These are phyloP conservation scores for Pangasius larnaudii DNA, from an alignment of 2,797 vertebrate species.

Conservation along the genomic window DNA sequence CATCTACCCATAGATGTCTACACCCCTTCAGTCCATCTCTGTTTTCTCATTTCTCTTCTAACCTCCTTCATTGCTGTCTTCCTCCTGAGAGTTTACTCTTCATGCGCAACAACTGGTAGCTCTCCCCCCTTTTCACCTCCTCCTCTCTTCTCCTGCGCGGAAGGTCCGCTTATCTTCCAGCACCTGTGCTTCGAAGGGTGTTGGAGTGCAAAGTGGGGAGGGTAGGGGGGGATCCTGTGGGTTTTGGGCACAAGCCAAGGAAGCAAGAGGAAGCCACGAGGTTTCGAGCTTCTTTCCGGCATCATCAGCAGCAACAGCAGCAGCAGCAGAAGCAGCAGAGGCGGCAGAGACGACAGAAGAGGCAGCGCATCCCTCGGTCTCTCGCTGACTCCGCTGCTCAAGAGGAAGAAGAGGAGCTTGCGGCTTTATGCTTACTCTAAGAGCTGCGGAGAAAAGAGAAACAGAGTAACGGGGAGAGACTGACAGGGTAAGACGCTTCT, in stretches of 20 bases:
- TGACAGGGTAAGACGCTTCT: conserved; percentile 83
- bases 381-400: conserved; percentile 19
- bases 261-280: conserved; percentile 43
- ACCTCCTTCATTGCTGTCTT: conserved; percentile 47
- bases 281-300: conserved; percentile 40
- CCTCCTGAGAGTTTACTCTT: conserved; percentile 53
- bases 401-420: conserved; percentile 33
- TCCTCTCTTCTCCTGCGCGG: conserved; percentile 35
- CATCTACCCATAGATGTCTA: conserved; percentile 16
- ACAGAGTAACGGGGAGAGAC: conserved; percentile 57
- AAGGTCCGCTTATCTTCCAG: conserved; percentile 43
- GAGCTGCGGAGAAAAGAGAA: conserved; percentile 50
- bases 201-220: conserved; percentile 36
- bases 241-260: conserved; percentile 36
- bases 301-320: not conserved
- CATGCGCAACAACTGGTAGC: conserved; percentile 57
- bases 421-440: conserved; percentile 77
- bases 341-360: conserved; percentile 13
- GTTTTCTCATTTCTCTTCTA: conserved; percentile 28
- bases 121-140: conserved; percentile 31
- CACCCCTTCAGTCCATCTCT: conserved; percentile 41
- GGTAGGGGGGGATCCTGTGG: conserved; percentile 30
- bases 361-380: conserved; percentile 20
- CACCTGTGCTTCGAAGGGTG: conserved; percentile 47
- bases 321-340: not conserved